Base-by-base conservation (phyloP, 2,888 invertebrate genomes). In the Gasteruption jaculator region DNA sequence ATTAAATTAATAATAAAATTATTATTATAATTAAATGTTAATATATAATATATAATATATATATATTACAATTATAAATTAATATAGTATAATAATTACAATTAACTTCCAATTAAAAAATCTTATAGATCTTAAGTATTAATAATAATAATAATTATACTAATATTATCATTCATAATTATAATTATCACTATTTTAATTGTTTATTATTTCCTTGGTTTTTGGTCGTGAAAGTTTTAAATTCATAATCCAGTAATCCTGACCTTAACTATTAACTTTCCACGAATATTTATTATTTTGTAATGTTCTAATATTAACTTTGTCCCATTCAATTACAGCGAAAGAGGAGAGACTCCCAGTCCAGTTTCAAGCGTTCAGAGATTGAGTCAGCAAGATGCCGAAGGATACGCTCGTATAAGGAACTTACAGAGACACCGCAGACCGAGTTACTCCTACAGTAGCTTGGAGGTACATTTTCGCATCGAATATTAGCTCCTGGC, bases 291-390 rank as follows among this genome's bases (percentile, higher is more conserved):
- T n/a, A n/a, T n/a, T n/a, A n/a, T n/a, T n/a, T n/a, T 10, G 5
- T 24, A 19, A 7, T 7, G n/a, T 25, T 27, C 30, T 41, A 35
- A 20, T 35, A 7, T 35, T 11, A n/a, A 15, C 25, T 30, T 32
- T 36, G 10, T 15, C 14, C 10, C 4, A 25, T 15, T 19, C 27
- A n/a, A 48, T 72, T 71, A 30, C 62, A 84, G 85, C 50, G 86
- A 87, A 52, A 78, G 84, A 66, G 79, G 84, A 52, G 80, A 84
- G 59, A 86, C 86, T 33, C 76, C 93, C 18, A 92, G 91, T 71
- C 91, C 92, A 2, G 90, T 92, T 63, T 88, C 91, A 14, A 91
- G 91, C 69, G 84, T 88, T 50, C 85, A 85, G 43, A 85, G 86
- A 48, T 76, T 86, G 11, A 85, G 85, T 56, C 82, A 85, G 53